Conservation (phyloP, 2,113 vertebrate genomes). For the Campylomormyrus tamandua region DNA sequence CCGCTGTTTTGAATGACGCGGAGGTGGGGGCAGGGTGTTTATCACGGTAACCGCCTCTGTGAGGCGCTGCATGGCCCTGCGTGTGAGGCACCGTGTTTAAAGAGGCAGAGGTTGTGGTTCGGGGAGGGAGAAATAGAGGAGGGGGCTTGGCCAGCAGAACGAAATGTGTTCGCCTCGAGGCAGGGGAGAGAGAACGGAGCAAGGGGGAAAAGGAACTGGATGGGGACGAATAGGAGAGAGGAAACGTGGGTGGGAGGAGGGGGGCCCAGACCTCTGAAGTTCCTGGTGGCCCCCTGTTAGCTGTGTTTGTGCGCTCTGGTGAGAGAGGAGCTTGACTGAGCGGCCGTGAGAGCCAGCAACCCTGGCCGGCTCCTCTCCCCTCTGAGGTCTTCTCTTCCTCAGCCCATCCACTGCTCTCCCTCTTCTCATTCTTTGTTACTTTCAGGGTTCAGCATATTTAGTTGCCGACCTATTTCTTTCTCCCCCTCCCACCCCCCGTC, state of each 20-base stretch:
- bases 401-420: not conserved
- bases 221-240: not conserved
- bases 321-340: slow-evolving; percentile 26
- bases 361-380: slow-evolving; percentile 18
- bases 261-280: not conserved
- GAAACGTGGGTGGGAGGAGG: not conserved
- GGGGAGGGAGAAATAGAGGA: not conserved
- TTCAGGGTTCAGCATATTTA: not conserved
- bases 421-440: not conserved
- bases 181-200: not conserved
- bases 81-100: not conserved
- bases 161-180: slow-evolving; percentile 9
- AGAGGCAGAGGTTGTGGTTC: not conserved
- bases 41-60: not conserved
- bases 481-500: not conserved
- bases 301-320: not conserved
- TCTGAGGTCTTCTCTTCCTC: not conserved
- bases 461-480: slow-evolving; percentile 3
- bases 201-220: not conserved
- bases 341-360: slow-evolving; percentile 20
- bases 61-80: not conserved
- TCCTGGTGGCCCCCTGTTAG: not conserved
- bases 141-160: not conserved
- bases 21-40: not conserved
- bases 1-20: not conserved